Conservation (phyloP, 2,113 vertebrate species). For the Lanius collurio region DNA sequence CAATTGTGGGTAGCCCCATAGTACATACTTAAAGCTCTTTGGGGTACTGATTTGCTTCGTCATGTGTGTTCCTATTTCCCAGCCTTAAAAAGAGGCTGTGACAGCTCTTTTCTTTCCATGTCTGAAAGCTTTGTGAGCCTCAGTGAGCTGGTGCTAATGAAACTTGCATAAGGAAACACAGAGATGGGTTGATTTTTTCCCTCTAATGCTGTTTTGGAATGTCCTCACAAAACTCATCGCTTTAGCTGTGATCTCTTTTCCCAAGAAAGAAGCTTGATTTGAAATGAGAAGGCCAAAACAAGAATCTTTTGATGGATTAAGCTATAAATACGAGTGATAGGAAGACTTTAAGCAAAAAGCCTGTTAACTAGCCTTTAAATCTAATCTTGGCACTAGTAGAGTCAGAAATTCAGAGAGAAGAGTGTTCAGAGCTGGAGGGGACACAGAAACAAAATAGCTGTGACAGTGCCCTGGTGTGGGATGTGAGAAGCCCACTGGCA, state of each 20-base stretch:
- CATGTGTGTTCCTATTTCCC: background rate
- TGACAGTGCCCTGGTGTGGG: background rate
- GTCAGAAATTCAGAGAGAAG: background rate
- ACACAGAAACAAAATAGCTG: background rate
- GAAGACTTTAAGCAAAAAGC: conserved; percentile 30
- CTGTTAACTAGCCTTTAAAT: conserved; percentile 28
- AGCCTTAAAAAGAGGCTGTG: background rate
- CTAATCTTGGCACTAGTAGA: background rate
- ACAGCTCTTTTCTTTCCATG: background rate
- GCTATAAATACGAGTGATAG: conserved; percentile 27
- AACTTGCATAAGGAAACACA: background rate
- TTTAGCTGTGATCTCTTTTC: conserved; percentile 6
- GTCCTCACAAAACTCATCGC: background rate
- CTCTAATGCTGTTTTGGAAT: background rate
- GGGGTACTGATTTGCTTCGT: background rate
- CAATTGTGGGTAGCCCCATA: fast-evolving
- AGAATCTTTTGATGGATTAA: conserved; percentile 51
- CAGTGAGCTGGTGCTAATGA: background rate
- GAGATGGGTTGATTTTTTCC: background rate
- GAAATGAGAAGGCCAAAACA: conserved; percentile 21
- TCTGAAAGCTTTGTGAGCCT: background rate
- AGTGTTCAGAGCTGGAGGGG: background rate
- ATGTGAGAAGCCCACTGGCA: background rate
- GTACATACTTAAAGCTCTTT: background rate
- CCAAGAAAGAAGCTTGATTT: background rate